Percentiles rank a stretch among this genome's conserved stretches.
Conservation (phyloP, 2,888 invertebrate genomes). For the Bursaphelenchus okinawaensis region DNA sequence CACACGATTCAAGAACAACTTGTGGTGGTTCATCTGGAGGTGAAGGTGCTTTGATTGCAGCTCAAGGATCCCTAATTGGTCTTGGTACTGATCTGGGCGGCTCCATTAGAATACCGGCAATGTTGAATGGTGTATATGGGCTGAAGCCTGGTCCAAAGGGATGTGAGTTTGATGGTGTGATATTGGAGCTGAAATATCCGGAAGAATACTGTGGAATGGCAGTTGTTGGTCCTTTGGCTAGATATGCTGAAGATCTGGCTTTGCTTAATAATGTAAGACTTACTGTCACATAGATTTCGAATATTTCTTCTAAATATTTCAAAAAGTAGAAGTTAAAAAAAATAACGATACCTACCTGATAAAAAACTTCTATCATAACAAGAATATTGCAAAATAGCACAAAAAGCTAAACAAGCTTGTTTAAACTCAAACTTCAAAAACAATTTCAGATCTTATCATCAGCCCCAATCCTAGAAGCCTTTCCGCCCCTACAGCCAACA, state of each 20-base stretch:
- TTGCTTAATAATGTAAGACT: neutral
- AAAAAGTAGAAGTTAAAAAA: too few relatives aligned
- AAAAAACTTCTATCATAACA: too few relatives aligned
- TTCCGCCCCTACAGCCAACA: neutral
- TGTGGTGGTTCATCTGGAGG: constrained; percentile 68
- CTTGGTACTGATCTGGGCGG: constrained; percentile 80
- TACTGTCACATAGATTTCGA: too few relatives aligned
- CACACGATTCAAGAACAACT: constrained; percentile 76
- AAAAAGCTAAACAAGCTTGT: too few relatives aligned
- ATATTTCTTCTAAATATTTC: too few relatives aligned
- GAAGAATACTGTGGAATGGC: constrained; percentile 16
- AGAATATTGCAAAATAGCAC: too few relatives aligned
- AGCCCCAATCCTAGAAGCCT: neutral
- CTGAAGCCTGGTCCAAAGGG: constrained; percentile 28
- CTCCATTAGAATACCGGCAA: constrained; percentile 77
- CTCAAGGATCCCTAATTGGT: constrained; percentile 70
- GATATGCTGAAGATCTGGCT: constrained; percentile 32
- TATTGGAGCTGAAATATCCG: neutral
- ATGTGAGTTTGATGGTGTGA: neutral
- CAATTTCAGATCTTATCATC: neutral
- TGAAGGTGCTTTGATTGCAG: constrained; percentile 70
- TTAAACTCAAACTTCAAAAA: neutral
- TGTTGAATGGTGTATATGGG: constrained; percentile 34
- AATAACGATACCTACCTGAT: too few relatives aligned
- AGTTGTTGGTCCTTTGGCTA: constrained; percentile 29